Base-by-base conservation (phyloP, 2,113 vertebrate genomes). In the Pygoscelis antarcticus region DNA sequence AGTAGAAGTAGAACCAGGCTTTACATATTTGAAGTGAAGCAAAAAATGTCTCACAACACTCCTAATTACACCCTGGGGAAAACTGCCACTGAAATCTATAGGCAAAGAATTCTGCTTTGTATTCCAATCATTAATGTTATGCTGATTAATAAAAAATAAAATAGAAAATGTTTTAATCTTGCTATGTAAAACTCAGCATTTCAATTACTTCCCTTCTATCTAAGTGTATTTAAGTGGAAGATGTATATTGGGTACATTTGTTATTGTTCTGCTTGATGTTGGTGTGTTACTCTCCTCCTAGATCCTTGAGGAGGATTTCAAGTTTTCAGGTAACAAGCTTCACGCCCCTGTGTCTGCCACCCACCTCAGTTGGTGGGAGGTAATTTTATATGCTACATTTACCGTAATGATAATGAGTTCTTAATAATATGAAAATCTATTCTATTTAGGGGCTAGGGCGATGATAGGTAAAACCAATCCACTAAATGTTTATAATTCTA, bases 371-470 rank as follows among this genome's bases (percentile, higher is more conserved):
- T 38, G 58, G 12, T 69, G 54, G 30, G 36, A 81, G 54, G 42
- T 36, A 90, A 81, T 93, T 87, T 87, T 70, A 66, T 52, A 71
- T 40, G 55, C 71, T 90, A 89, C 79, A 58, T 93, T 97, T 94
- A 77, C 55, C 38, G 27, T 70, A 83, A 78, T 38, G 68, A 88
- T 75, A 92, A 84, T 87, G 79, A 92, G 76, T 57, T 78, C 64
- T 49, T 86, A 80, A 54, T 71, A 88, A 81, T n/a, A 65, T 8
- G 49, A 94, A 89, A 93, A 81, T 47, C n/a, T 49, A 46, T 72
- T 92, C 55, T 75, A n/a, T 81, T 96, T 80, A 68, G 58, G 16
- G 26, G 26, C 47, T 64, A 78, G 47, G 21, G 27, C 0, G 0
- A 83, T 79, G 46, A 69, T 36, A 76, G 8, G 23, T 58, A 90